These are phyloP conservation scores for Tenrec ecaudatus DNA, from an alignment of 2,113 vertebrate species.

Conservation along the genomic window DNA sequence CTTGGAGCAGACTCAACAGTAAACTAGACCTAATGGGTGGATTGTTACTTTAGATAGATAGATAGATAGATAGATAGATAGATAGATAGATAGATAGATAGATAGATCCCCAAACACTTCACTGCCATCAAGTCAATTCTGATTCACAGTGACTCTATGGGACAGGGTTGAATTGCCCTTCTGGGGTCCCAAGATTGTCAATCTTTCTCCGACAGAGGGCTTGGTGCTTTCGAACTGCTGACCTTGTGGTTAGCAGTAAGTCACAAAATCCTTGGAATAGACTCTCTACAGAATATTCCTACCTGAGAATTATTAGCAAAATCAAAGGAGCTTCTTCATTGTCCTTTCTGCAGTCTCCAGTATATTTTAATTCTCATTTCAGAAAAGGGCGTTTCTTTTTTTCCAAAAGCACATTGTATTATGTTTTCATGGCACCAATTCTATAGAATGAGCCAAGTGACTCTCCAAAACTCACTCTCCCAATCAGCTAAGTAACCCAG, in stretches of 20 bases:
- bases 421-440: not conserved
- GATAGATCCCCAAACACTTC: too few species aligned
- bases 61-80: too few species aligned
- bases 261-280: rapidly evolving
- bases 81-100: too few species aligned
- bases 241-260: not conserved
- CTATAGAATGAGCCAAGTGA: not conserved
- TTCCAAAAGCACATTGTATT: not conserved
- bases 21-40: too few species aligned
- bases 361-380: not conserved
- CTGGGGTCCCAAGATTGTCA: too few species aligned
- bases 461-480: not conserved
- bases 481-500: not conserved
- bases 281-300: not conserved
- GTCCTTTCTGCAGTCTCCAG: not conserved
- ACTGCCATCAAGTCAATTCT: too few species aligned
- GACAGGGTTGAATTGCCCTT: too few species aligned
- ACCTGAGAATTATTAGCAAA: not conserved
- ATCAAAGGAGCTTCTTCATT: not conserved
- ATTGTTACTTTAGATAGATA: too few species aligned
- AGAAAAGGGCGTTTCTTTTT: not conserved
- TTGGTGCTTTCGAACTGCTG: too few species aligned
- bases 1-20: too few species aligned
- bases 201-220: too few species aligned
- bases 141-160: too few species aligned